A percentile compares a stretch with the other conserved stretches of the same genome.
Evolutionary conservation across 2,113 vertebrate species (phyloP).

Genomic region (Alligator mississippiensis): DNA sequence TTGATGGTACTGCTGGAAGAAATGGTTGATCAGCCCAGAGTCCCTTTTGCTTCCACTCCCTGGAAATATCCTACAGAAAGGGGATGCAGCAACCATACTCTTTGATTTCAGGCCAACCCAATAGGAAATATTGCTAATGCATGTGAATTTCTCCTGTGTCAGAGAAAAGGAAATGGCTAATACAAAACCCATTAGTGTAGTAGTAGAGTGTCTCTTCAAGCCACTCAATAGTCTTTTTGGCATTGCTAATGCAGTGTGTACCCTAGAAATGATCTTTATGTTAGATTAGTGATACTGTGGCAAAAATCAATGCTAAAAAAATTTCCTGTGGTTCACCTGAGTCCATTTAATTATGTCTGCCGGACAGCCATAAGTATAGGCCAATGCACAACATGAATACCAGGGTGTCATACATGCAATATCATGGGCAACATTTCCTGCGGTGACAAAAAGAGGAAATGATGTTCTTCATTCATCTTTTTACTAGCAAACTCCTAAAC

Average conservation of each 20-base stretch:
- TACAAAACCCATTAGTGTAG: accelerated
- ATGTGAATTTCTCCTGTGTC: constrained; percentile 41
- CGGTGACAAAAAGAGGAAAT: background rate
- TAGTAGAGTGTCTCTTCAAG: background rate
- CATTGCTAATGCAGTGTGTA: background rate
- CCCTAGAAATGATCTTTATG: background rate
- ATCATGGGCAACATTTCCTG: background rate
- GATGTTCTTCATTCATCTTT: background rate
- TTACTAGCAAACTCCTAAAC: background rate
- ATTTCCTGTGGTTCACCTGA: background rate
- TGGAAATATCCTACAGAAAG: background rate
- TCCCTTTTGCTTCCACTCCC: background rate
- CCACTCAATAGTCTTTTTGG: accelerated
- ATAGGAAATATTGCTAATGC: constrained; percentile 27
- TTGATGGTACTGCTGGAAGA: accelerated
- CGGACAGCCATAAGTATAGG: accelerated
- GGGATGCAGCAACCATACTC: constrained; percentile 64
- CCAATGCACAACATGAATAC: background rate
- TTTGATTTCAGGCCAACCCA: constrained; percentile 41
- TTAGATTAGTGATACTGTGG: background rate
- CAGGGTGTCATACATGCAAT: background rate
- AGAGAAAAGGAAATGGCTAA: constrained; percentile 48
- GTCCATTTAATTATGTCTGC: background rate
- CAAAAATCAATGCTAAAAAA: background rate
- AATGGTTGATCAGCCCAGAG: accelerated